Evolutionary conservation across 2,888 invertebrate genomes (phyloP).

Genomic region (Iphiclides podalirius): DNA sequence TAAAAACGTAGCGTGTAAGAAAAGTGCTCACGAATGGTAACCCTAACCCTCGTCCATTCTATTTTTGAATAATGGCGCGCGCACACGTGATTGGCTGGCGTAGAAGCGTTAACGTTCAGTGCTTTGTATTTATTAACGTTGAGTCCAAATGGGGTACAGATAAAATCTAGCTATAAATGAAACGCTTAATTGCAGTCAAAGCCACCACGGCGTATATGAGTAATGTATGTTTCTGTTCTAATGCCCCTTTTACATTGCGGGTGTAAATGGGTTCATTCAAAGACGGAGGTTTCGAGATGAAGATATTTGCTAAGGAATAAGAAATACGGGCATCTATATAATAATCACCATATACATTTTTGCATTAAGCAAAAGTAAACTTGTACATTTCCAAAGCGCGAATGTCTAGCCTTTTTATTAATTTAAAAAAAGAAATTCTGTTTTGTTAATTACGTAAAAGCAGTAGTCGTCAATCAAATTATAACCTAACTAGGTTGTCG

Average conservation of each 20-base stretch:
- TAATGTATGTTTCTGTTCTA: slow-evolving; percentile 22
- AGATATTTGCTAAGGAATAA: not conserved
- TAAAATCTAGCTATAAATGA: slow-evolving; percentile 44
- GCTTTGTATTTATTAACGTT: slow-evolving; percentile 42
- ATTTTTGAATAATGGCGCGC: slow-evolving; percentile 73
- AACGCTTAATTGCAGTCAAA: slow-evolving; percentile 33
- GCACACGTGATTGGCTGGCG: slow-evolving; percentile 69
- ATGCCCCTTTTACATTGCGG: slow-evolving; percentile 16
- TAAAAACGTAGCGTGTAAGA: too few species aligned
- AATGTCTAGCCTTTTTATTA: too few species aligned
- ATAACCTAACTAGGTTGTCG: too few species aligned
- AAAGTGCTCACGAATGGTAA: too few species aligned
- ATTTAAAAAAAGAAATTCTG: too few species aligned
- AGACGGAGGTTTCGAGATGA: not conserved
- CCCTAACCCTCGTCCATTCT: slow-evolving; percentile 46
- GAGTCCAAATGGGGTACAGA: slow-evolving; percentile 44
- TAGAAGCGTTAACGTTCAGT: slow-evolving; percentile 42
- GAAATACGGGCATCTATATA: too few species aligned
- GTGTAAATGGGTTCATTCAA: not conserved
- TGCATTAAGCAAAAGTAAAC: too few species aligned
- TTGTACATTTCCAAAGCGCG: too few species aligned
- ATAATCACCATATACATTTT: too few species aligned
- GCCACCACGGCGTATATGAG: slow-evolving; percentile 17
- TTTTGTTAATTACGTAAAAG: too few species aligned
- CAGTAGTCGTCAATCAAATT: too few species aligned